Evolutionary conservation across 2,888 invertebrate genomes (phyloP), one percentile per base, ranked within the genome.

Genomic region (Hipparchia semele): DNA sequence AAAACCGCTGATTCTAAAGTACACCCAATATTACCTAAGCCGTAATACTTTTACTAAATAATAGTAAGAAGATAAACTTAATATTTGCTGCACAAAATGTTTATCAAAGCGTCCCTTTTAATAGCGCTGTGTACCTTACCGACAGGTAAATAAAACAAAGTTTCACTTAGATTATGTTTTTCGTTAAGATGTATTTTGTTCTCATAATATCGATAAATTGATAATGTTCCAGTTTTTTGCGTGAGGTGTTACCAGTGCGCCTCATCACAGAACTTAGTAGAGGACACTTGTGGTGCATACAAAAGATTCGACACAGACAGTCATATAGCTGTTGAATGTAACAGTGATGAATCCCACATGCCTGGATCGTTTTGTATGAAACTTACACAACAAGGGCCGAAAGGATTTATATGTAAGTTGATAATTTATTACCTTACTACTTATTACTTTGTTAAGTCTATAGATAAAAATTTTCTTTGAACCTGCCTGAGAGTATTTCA

Each of bases 301-400:
- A 95, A 95, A 77, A 95, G 94, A 79, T 99, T 99, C 85, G 97
- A 99, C 86, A 96, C 95, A 80, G 95, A 96, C 12, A 96, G 96
- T 77, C 97, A 99, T 86, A 97, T 98, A 79, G 96, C 99, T 9
- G 96, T 99, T 2, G 99, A 99, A 83, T 99, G 99, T 87, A 98
- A 96, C 84, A 98, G 97, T 84, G 98, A 98, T 84, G 99, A 99
- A 87, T 98, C 98, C 59, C 96, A 97, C 79, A 97, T 98, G 92
- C 99, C 99, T 39, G 99, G 99, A 7, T 98, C 98, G 2, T 99
- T 99, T 89, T 99, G 99, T 88, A 98, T 99, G 95, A 99, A 99
- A 94, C 95, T 98, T 45, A 97, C 98, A 1, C 98, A 98, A 82
- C 99, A 99, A 87, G 97, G 99, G 73, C 99, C 99, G 0, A 96